Percentiles rank a stretch among this genome's conserved stretches.
phyloP scores from a whole-genome alignment of 2,113 vertebrate genomes.

The Prunella fulvescens region DNA sequence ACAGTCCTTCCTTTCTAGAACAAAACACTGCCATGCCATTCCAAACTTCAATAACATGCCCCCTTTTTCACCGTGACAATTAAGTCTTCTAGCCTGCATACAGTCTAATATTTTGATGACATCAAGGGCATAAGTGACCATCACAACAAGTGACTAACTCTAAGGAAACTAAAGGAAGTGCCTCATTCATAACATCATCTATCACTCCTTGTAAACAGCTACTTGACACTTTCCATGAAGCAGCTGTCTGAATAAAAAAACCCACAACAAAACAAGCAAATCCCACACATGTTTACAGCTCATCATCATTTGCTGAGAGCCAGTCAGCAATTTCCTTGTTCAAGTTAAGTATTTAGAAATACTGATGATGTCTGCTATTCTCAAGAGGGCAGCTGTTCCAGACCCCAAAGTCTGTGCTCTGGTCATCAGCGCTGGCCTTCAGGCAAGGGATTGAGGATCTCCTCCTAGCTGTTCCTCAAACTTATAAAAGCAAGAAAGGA shows the following conservation, averaged over 20 bases:
- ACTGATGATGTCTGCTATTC: not conserved
- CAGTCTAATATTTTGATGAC: not conserved
- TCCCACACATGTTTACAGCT: not conserved
- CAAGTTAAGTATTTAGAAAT: not conserved
- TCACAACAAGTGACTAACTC: not conserved
- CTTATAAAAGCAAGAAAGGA: not conserved
- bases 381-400: not conserved
- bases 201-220: not conserved
- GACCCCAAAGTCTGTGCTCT: not conserved
- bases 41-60: not conserved
- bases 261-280: not conserved
- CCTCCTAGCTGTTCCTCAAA: not conserved
- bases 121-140: not conserved
- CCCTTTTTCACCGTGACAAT: not conserved
- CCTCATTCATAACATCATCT: not conserved
- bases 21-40: not conserved
- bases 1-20: not conserved
- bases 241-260: not conserved
- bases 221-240: not conserved
- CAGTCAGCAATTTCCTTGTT: not conserved
- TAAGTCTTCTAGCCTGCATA: not conserved
- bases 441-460: not conserved
- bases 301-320: not conserved
- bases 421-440: not conserved
- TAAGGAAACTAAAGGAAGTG: not conserved